Base-by-base conservation (phyloP, 1,140 invertebrate genomes). In the Sycophila sp. region DNA sequence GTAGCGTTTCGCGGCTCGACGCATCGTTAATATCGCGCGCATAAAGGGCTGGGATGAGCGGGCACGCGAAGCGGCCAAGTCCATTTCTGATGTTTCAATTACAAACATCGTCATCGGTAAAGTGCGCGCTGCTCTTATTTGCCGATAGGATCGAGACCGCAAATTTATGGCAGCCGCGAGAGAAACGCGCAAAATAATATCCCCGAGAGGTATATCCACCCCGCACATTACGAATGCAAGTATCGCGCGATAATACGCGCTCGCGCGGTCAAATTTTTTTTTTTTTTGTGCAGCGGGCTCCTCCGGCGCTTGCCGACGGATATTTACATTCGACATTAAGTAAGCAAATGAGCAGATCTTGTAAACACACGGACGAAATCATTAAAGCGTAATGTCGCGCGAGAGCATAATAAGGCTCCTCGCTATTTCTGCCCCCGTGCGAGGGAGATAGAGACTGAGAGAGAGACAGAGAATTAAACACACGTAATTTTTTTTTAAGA, bases 331-430 rank as follows among this genome's bases (percentile, higher is more conserved):
- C 17, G 47, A 22, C 53, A 47, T 58, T 59, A 58, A 58, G 53
- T 30, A 36, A 69, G 56, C 66, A 69, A 68, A 60, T 60, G 66
- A 69, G 56, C 32, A 51, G 66, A 49, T 69, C 51, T 45, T 67
- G 55, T 67, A 67, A 67, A 67, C 65, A 59, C 30, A 36, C n/a
- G 22, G 34, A 53, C 56, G 34, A 49, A 69, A 69, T 69, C 56
- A 62, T 69, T 69, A 69, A 69, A 69, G n/a, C 22, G 40, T 22
- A 66, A 55, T 66, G 51, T 66, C 65, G 38, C 51, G 24, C 38
- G n/a, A 22, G 24, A n/a, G 26, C 51, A 24, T 66, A 55, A 55
- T 65, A 65, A 55, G 36, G 17, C n/a, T 7, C 26, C 3, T 19
- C 36, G 2, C 11, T 17, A n/a, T 40, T n/a, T 17, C 45, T 47